These are phyloP conservation scores for Elgaria multicarinata DNA, from an alignment of 2,113 vertebrate genomes.

Conservation along the genomic window DNA sequence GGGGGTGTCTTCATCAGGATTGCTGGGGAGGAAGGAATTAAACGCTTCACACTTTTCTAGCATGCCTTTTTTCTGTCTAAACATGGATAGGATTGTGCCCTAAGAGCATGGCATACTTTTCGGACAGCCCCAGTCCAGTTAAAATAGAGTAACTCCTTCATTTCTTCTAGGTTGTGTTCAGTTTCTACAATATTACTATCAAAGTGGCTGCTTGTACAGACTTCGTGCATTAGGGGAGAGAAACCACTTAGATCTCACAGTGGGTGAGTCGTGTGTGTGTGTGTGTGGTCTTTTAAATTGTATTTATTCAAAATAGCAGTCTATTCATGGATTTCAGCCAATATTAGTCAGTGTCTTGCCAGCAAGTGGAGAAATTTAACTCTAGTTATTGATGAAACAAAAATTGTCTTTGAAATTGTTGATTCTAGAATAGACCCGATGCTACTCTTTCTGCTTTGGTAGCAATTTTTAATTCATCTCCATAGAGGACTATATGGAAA, in stretches of 20 bases:
- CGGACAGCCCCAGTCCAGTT: rapidly evolving
- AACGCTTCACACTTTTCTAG: too few relatives aligned
- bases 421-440: background rate
- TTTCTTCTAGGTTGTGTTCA: constrained; percentile 89
- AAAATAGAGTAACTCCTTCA: background rate
- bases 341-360: too few relatives aligned
- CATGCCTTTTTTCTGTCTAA: too few relatives aligned
- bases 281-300: background rate
- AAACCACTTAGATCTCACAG: constrained; percentile 96
- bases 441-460: background rate
- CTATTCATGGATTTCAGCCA: background rate
- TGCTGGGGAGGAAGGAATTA: too few relatives aligned
- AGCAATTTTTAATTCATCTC: background rate
- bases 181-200: constrained; percentile 98
- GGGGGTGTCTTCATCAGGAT: too few relatives aligned
- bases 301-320: background rate
- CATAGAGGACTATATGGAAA: background rate
- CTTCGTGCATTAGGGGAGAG: constrained; percentile 93
- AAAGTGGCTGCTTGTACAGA: constrained; percentile 95
- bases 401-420: background rate
- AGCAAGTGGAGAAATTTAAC: background rate
- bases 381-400: background rate
- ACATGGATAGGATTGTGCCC: too few relatives aligned
- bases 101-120: background rate
- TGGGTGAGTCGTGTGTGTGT: constrained; percentile 81